Percentiles rank a stretch among this genome's conserved stretches.
Conservation (phyloP, 2,888 invertebrate genomes). For the Agrenia bidenticulata region DNA sequence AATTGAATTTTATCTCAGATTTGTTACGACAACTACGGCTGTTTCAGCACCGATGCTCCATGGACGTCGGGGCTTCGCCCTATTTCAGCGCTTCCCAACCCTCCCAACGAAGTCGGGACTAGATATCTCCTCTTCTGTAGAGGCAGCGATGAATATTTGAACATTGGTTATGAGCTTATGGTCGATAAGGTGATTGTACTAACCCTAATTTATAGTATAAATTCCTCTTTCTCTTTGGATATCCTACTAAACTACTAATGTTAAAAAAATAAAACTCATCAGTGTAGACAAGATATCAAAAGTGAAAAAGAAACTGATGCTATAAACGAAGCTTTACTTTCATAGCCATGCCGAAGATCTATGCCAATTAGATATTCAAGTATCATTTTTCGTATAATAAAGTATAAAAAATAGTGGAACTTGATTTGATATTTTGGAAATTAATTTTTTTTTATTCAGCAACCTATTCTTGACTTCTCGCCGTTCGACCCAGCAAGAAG, state of each 20-base stretch:
- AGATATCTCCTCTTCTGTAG: conserved; percentile 55
- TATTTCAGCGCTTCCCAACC: conserved; percentile 54
- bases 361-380: no score
- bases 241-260: no score
- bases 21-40: conserved; percentile 57
- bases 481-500: conserved; percentile 61
- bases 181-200: conserved; percentile 46
- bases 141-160: conserved; percentile 41
- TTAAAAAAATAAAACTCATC: no score
- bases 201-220: no score
- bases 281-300: no score
- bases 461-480: conserved; percentile 60
- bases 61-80: conserved; percentile 56
- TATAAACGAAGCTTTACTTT: no score
- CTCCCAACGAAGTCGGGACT: conserved; percentile 55
- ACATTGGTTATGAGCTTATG: conserved; percentile 42
- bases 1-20: conserved; percentile 31
- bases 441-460: conserved; percentile 6
- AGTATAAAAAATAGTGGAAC: neutral
- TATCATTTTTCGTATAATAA: no score
- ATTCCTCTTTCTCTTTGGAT: no score
- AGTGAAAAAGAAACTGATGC: no score
- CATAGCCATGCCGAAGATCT: no score
- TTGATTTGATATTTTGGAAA: no score
- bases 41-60: conserved; percentile 56